Percentiles rank a stretch among this genome's conserved stretches.
These are phyloP conservation scores for Ditylenchus weischeri DNA, from an alignment of 2,888 invertebrate genomes.

Conservation along the genomic window DNA sequence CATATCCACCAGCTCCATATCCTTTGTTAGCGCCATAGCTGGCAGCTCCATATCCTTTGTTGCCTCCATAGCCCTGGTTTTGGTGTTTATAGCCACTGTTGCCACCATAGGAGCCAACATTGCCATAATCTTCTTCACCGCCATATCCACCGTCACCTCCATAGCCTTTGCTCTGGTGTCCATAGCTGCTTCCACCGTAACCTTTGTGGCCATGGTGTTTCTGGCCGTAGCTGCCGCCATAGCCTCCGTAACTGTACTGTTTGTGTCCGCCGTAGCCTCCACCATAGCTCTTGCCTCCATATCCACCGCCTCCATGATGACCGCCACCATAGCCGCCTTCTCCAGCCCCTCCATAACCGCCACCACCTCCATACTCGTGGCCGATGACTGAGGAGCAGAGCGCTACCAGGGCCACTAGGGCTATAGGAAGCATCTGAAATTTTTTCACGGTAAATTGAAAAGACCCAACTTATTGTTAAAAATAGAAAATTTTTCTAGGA, in stretches of 20 bases:
- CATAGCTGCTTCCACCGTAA: constrained; percentile 3
- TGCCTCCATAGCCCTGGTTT: neutral
- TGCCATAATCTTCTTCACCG: neutral
- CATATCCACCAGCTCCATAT: too few relatives aligned
- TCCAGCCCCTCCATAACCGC: constrained; percentile 6
- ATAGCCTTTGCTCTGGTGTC: neutral
- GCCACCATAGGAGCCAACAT: neutral
- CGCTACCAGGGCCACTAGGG: neutral
- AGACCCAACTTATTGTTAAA: too few relatives aligned
- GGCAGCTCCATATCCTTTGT: neutral
- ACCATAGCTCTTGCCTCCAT: neutral
- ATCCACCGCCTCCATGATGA: neutral
- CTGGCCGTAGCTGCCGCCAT: neutral
- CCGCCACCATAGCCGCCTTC: neutral
- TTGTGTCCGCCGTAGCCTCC: constrained; percentile 2
- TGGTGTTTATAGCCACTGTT: neutral
- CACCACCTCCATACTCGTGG: neutral
- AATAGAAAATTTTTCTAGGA: too few relatives aligned
- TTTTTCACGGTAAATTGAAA: too few relatives aligned
- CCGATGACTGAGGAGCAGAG: constrained; percentile 6
- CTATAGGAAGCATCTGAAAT: constrained; percentile 1
- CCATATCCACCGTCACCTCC: constrained; percentile 5
- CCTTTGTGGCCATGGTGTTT: neutral
- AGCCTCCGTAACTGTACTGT: neutral
- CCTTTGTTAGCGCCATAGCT: too few relatives aligned